These are phyloP conservation scores for Dyspetes luteomarginatus DNA, from an alignment of 2,888 invertebrate species.

Conservation along the genomic window DNA sequence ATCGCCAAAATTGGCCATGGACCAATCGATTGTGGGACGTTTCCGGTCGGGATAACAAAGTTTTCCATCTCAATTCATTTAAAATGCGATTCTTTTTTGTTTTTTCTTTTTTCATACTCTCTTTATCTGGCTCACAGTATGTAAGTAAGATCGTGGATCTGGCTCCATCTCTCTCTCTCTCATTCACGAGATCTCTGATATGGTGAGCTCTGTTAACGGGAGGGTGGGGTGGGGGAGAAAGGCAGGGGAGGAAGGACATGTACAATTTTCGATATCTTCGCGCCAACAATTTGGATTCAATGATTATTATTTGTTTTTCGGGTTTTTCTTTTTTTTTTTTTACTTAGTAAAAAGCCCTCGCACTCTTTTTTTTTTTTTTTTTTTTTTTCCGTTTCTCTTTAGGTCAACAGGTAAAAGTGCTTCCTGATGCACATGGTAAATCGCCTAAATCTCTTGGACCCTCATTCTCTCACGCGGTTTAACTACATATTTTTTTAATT, in stretches of 20 bases:
- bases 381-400: conserved; percentile 1
- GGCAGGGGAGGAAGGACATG: too few relatives aligned
- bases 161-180: conserved; percentile 15
- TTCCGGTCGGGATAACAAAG: conserved; percentile 12
- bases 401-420: conserved; percentile 57
- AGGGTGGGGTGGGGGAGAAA: too few relatives aligned
- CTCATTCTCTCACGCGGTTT: conserved; percentile 72
- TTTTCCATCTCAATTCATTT: conserved; percentile 5
- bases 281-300: conserved; percentile 17
- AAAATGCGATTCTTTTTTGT: not conserved
- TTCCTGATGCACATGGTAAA: conserved; percentile 60
- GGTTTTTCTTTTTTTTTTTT: too few relatives aligned
- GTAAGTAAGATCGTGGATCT: too few relatives aligned
- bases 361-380: not conserved
- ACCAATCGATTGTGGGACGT: conserved; percentile 22
- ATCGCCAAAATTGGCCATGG: conserved; percentile 6
- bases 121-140: too few relatives aligned
- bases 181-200: conserved; percentile 50
- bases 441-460: conserved; percentile 74
- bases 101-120: not conserved
- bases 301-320: too few relatives aligned
- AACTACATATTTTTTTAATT: conserved; percentile 60
- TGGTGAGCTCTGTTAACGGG: conserved; percentile 52
- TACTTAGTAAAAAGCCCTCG: conserved; percentile 39
- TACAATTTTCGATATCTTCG: conserved; percentile 35